Base-by-base conservation (phyloP, 2,797 vertebrate species). In the Coranthus polyacanthus region DNA sequence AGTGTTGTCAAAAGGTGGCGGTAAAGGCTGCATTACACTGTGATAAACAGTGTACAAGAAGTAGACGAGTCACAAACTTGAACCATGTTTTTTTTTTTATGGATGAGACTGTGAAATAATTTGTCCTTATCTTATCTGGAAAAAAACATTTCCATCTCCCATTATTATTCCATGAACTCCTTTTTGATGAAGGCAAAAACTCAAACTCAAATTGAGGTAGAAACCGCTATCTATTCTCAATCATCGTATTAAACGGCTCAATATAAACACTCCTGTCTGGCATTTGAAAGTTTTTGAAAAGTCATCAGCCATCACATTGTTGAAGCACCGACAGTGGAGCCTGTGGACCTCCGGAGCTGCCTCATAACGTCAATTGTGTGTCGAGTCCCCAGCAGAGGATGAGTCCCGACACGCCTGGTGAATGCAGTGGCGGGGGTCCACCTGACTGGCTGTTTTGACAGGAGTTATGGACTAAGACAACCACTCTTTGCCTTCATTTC, bases 401-500 rank as follows among this genome's bases (percentile, higher is more conserved):
- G 68, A 69, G 84, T 77, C 52, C 56, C 17, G 36, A 73, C 88
- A 80, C 24, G 79, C 74, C 71, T 51, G 49, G 51, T 67, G 75
- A 61, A 77, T 68, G 57, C 55, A 59, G 29, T 0, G 18, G 46
- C 13, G 29, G 53, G 38, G 38, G 60, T 29, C 49, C 69, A 69
- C 38, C 56, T 50, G 63, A 61, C 50, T 36, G 49, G 66, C 73
- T 74, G 66, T 89, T 82, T 71, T 83, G 79, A 85, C 68, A 82
- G 80, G 60, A 70, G 58, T 63, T 63, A 76, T 67, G 63, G 66
- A 72, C 62, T 43, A 69, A 86, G 81, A 84, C 75, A 34, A 43
- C 18, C 52, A 56, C 70, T 59, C 55, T 56, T 42, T 52, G 18
- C 42, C 54, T 72, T 75, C 21, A 44, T 68, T 79, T 72, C 49